These are phyloP conservation scores for Prenolepis imparis DNA, from an alignment of 2,888 invertebrate species.

Conservation along the genomic window DNA sequence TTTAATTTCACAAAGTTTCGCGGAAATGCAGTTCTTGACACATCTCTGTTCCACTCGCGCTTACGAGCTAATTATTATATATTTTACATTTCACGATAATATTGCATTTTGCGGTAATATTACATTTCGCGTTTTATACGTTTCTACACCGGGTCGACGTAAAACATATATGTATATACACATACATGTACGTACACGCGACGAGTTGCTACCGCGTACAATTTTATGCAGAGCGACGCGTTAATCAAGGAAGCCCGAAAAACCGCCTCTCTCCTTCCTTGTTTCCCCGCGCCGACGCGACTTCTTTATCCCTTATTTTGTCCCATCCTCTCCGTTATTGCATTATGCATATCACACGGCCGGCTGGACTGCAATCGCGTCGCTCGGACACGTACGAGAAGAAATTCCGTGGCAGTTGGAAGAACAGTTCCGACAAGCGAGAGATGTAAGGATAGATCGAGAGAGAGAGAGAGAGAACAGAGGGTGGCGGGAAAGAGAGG, in stretches of 20 bases:
- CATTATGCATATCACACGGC: conserved; percentile 51
- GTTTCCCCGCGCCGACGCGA: not conserved
- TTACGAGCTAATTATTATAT: conserved; percentile 37
- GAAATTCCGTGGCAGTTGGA: not conserved
- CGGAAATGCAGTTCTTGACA: not conserved
- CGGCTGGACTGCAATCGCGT: not conserved
- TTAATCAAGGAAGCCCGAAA: conserved; percentile 41
- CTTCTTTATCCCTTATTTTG: conserved; percentile 38
- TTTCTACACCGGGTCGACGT: not conserved
- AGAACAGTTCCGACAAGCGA: not conserved
- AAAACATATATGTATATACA: not conserved
- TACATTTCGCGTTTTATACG: not conserved
- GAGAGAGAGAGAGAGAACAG: not conserved
- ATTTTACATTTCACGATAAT: conserved; percentile 19
- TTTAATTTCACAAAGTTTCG: conserved; percentile 33
- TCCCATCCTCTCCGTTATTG: conserved; percentile 24
- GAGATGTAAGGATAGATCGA: conserved; percentile 4
- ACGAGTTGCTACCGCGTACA: not conserved
- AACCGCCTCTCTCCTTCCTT: conserved; percentile 9
- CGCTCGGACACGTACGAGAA: conserved; percentile 18
- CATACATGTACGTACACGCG: too few relatives aligned
- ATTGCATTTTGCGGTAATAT: conserved; percentile 3
- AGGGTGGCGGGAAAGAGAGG: conserved; percentile 9
- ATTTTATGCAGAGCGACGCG: conserved; percentile 7
- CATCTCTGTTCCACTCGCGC: not conserved